phyloP scores from a whole-genome alignment of 1,140 invertebrate genomes.

The Brachionus asplanchnoidis region DNA sequence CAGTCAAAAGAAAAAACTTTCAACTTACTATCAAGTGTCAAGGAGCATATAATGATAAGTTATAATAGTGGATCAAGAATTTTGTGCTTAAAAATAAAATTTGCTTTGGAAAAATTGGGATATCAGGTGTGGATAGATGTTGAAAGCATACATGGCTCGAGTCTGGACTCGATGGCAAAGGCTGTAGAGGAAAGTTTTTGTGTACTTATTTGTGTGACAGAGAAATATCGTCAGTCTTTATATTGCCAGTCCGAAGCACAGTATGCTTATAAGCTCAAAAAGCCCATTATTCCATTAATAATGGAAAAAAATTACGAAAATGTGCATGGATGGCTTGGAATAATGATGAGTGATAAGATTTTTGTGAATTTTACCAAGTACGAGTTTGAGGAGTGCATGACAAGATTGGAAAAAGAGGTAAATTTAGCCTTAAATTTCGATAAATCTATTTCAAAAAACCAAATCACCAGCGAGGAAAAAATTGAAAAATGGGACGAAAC shows the following conservation, averaged over 20 bases:
- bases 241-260: slow-evolving; percentile 52
- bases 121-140: slow-evolving; percentile 45
- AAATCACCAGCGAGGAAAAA: not conserved
- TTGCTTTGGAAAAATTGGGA: not conserved
- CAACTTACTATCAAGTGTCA: not conserved
- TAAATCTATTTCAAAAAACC: not conserved
- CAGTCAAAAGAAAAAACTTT: not conserved
- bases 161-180: slow-evolving; percentile 54
- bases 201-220: slow-evolving; percentile 51
- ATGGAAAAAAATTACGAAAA: slow-evolving; percentile 48
- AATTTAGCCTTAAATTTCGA: not conserved
- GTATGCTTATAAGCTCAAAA: slow-evolving; percentile 49
- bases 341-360: slow-evolving; percentile 50
- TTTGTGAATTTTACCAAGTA: slow-evolving; percentile 47
- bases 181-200: slow-evolving; percentile 53
- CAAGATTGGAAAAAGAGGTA: not conserved
- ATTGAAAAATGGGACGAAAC: not conserved
- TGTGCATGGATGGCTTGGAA: slow-evolving; percentile 52
- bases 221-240: slow-evolving; percentile 53
- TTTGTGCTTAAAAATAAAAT: slow-evolving; percentile 21
- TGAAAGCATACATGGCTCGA: slow-evolving; percentile 46
- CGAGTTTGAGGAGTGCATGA: not conserved
- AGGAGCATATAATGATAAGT: slow-evolving; percentile 34
- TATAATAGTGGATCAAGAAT: not conserved
- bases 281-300: slow-evolving; percentile 50